Evolutionary conservation across 2,113 vertebrate species (phyloP), one percentile per base, ranked within the genome.

Genomic region (Okapia johnstoni): DNA sequence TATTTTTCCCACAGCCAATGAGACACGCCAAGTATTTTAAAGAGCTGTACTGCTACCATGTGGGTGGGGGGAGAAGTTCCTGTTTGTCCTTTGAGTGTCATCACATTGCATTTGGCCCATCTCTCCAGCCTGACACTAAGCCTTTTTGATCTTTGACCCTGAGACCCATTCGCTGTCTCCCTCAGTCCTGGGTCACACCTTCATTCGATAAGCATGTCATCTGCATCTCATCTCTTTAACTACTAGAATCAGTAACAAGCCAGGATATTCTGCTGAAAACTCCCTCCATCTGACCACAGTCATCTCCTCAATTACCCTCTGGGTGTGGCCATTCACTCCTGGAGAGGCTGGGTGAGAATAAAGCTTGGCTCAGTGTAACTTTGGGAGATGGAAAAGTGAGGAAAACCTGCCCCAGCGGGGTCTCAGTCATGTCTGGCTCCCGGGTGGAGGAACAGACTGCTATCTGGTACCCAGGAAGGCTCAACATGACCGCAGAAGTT

Each of bases 271-370:
- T 96, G 55, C 77, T 73, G 94, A 88, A 94, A 79, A 14, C 40
- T 94, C 33, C 61, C 52, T 93, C n/a, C 61, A 40, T 80, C 84
- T 97, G 87, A 85, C 95, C 84, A 89, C 60, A 48, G 28, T 96
- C 58, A 95, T 89, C 40, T 48, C 89, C 92, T 91, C 48, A 73
- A 30, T 66, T 57, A 77, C 63, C 52, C 17, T 84, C 54, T 84
- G 86, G 83, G 61, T 87, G n/a, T 86, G 81, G 21, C 25, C 33
- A 16, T 58, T 89, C 23, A 63, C 4, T 15, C 36, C 55, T 73
- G 21, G 8, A 89, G 83, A 86, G 40, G 26, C n/a, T 52, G 28
- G 33, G n/a, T 73, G 52, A 7, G 54, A 96, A 46, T 73, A 93
- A 73, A 80, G n/a, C 28, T 90, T 66, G 15, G 11, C 52, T 89